These are phyloP conservation scores for Sycobia sp. DNA, from an alignment of 1,140 invertebrate genomes.

Conservation along the genomic window DNA sequence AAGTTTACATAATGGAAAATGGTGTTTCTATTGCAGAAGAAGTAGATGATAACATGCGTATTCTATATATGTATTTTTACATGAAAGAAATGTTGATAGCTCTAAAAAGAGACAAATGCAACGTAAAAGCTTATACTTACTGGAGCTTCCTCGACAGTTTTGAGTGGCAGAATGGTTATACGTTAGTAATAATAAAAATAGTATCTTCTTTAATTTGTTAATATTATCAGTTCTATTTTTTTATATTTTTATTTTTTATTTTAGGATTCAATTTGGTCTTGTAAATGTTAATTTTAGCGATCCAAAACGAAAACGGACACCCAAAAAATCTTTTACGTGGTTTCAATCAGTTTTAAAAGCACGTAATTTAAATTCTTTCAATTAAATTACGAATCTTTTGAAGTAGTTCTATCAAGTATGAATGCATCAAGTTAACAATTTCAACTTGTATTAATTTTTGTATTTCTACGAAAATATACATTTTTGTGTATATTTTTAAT, in stretches of 20 bases:
- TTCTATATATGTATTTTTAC: conserved; percentile 62
- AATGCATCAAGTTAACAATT: no score
- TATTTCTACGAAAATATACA: no score
- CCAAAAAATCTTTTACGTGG: conserved; percentile 72
- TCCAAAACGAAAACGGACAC: conserved; percentile 68
- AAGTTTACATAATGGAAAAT: conserved; percentile 74
- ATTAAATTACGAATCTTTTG: no score
- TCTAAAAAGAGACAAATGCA: conserved; percentile 32
- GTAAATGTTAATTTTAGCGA: conserved; percentile 75
- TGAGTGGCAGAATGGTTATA: conserved; percentile 74
- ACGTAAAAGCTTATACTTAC: conserved; percentile 63
- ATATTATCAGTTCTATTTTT: conserved; percentile 15
- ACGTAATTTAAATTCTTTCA: no score
- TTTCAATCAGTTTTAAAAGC: conserved; percentile 66
- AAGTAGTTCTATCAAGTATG: no score
- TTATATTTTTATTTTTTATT: conserved; percentile 29
- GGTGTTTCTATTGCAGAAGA: conserved; percentile 67
- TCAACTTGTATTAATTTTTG: no score
- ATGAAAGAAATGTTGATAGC: conserved; percentile 54
- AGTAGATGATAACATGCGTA: conserved; percentile 62
- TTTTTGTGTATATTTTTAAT: no score
- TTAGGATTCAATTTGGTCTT: conserved; percentile 74
- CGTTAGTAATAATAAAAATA: conserved; percentile 56
- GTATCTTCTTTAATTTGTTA: no score
- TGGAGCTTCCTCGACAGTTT: conserved; percentile 84